Evolutionary conservation across 2,797 vertebrate genomes (phyloP).

Genomic region (Silurus lanzhouensis): DNA sequence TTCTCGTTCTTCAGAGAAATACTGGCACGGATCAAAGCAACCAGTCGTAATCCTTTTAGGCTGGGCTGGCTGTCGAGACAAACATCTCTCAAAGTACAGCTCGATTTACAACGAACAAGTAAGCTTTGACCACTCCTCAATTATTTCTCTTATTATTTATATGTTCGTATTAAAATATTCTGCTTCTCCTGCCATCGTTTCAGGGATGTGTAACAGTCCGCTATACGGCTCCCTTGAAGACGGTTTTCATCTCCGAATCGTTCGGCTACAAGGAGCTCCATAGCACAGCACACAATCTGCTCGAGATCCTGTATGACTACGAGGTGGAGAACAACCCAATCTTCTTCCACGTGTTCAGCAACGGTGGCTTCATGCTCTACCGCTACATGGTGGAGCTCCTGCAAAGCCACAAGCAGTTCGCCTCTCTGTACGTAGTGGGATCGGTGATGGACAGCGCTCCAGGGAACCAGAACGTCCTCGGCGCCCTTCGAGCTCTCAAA

Average conservation of each 20-base stretch:
- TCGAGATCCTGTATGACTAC: conserved; percentile 90
- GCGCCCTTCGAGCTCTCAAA: conserved; percentile 82
- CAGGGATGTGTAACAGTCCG: conserved; percentile 91
- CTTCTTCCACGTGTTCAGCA: conserved; percentile 94
- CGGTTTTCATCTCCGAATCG: conserved; percentile 88
- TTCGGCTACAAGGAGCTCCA: conserved; percentile 89
- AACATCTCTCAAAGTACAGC: conserved; percentile 92
- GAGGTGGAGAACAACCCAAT: conserved; percentile 87
- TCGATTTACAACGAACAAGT: conserved; percentile 91
- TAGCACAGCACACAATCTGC: conserved; percentile 79
- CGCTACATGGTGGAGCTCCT: conserved; percentile 86
- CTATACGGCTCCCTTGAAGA: conserved; percentile 88
- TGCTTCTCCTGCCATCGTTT: conserved; percentile 45
- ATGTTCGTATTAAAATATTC: not conserved
- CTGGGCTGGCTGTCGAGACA: conserved; percentile 93
- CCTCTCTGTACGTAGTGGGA: conserved; percentile 79
- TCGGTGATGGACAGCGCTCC: conserved; percentile 90
- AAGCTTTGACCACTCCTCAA: conserved; percentile 31
- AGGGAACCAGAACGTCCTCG: conserved; percentile 81
- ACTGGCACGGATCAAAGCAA: conserved; percentile 74
- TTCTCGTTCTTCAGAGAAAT: conserved; percentile 69
- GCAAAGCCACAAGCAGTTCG: conserved; percentile 76
- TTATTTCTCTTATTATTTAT: not conserved
- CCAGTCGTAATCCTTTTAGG: conserved; percentile 93
- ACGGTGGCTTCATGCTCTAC: conserved; percentile 93